A percentile compares a stretch with the other conserved stretches of the same genome.
These are phyloP conservation scores for Galagoides demidoff DNA, from an alignment of 2,797 vertebrate species.

Conservation along the genomic window DNA sequence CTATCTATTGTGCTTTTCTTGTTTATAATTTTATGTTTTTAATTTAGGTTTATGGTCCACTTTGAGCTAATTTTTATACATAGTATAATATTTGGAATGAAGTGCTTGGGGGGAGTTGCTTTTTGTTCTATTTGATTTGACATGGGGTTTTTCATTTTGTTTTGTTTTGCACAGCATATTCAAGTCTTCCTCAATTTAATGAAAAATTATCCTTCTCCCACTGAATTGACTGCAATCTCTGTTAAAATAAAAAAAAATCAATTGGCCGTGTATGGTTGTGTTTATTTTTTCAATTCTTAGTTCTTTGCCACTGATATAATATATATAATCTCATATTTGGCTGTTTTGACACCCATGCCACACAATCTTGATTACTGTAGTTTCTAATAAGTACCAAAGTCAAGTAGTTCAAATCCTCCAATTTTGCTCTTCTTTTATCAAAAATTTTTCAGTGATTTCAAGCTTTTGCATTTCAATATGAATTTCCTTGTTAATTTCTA, in stretches of 20 bases:
- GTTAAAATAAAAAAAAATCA: background rate
- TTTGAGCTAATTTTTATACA: background rate
- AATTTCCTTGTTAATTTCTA: background rate
- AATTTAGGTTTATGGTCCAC: background rate
- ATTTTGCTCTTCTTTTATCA: background rate
- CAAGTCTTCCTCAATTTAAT: background rate
- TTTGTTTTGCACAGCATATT: background rate
- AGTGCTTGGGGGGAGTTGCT: background rate
- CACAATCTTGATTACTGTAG: background rate
- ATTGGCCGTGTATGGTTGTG: background rate
- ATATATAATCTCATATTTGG: too few species aligned
- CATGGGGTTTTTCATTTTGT: background rate
- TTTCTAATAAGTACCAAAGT: background rate
- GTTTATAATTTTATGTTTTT: background rate
- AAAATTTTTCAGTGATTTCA: background rate
- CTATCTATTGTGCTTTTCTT: background rate
- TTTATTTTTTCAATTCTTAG: background rate
- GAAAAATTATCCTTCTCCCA: background rate
- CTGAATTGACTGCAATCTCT: background rate
- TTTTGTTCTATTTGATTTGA: background rate
- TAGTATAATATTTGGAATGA: background rate
- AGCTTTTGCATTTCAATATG: background rate
- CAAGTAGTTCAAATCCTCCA: background rate
- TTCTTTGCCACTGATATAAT: background rate
- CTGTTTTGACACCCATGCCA: background rate